Base-by-base conservation (phyloP, 1,140 invertebrate species). In the Plodia interpunctella region DNA sequence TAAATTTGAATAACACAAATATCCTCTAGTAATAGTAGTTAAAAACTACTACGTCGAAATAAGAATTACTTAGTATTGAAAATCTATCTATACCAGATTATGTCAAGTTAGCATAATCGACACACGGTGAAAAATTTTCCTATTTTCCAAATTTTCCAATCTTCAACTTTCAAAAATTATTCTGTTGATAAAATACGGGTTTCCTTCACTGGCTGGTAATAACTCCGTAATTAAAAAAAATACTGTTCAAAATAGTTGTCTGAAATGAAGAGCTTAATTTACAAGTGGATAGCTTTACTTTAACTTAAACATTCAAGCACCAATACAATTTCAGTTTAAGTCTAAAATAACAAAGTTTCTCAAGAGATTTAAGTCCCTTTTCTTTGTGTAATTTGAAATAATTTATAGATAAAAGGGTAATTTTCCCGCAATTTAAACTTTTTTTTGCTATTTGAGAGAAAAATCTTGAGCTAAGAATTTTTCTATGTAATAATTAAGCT, bases 341-440 rank as follows among this genome's bases (percentile, higher is more conserved):
- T 44, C 38, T 44, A 44, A 44, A 44, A 44, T 44, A 44, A 44
- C 38, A 44, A 44, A 44, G 38, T 44, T 44, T 44, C 5, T 44
- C 5, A 44, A 44, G 13, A 44, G 38, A 44, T 44, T 44, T 15
- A 15, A 44, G 38, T 44, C 38, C 8, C 38, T 17, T 44, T 44
- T 44, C 38, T 44, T 44, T 44, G 10, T 44, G 13, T 44, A 44
- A 44, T 44, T n/a, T 44, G n/a, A 44, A 44, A 44, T 15, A 44
- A 44, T 44, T n/a, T 2, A 15, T 17, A 44, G 38, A 44, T 44
- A 15, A 44, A 44, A 44, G 13, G 38, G 2, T 17, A 44, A 44
- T 44, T 44, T 44, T 17, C 5, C 4, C 38, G 30, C 10, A 32
- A 5, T 32, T 10, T 32, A 9, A 32, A 32, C 6, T 32, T 10